phyloP scores from a whole-genome alignment of 2,888 invertebrate species.

The Rhingia campestris region DNA sequence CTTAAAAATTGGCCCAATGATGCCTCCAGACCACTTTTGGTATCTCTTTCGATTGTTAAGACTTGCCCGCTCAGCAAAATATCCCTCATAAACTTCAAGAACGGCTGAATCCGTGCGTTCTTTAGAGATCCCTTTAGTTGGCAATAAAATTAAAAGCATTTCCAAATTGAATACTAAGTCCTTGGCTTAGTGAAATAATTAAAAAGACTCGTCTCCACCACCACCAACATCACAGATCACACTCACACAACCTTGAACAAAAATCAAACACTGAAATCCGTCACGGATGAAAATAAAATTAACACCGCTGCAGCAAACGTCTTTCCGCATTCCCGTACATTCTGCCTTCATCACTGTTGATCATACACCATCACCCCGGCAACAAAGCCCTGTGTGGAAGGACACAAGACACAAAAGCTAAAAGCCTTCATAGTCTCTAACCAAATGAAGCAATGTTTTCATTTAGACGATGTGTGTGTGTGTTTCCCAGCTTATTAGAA shows the following conservation, averaged over 20 bases:
- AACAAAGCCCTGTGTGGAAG: slow-evolving; percentile 31
- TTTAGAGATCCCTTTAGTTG: too few relatives aligned
- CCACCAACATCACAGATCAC: not conserved
- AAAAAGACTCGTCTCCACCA: slow-evolving; percentile 34
- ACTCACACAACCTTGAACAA: not conserved
- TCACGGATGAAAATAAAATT: slow-evolving; percentile 67
- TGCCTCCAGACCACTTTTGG: too few relatives aligned
- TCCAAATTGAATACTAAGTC: slow-evolving; percentile 62
- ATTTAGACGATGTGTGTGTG: slow-evolving; percentile 26
- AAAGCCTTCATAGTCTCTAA: slow-evolving; percentile 20
- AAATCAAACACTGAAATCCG: slow-evolving; percentile 57
- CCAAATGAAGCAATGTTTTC: slow-evolving; percentile 60
- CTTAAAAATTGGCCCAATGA: too few relatives aligned
- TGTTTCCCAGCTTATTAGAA: slow-evolving; percentile 72
- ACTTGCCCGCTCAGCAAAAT: not conserved
- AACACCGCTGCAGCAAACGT: slow-evolving; percentile 59
- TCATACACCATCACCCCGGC: slow-evolving; percentile 4
- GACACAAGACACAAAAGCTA: slow-evolving; percentile 4
- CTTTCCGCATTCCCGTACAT: slow-evolving; percentile 40
- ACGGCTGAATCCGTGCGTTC: too few relatives aligned
- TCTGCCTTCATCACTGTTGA: slow-evolving; percentile 8
- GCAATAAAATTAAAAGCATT: not conserved
- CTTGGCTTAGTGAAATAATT: slow-evolving; percentile 57
- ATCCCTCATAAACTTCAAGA: not conserved
- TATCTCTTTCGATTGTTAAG: too few relatives aligned